These are phyloP conservation scores for Chlamydotis undulata DNA, from an alignment of 2,113 vertebrate genomes.

Conservation along the genomic window DNA sequence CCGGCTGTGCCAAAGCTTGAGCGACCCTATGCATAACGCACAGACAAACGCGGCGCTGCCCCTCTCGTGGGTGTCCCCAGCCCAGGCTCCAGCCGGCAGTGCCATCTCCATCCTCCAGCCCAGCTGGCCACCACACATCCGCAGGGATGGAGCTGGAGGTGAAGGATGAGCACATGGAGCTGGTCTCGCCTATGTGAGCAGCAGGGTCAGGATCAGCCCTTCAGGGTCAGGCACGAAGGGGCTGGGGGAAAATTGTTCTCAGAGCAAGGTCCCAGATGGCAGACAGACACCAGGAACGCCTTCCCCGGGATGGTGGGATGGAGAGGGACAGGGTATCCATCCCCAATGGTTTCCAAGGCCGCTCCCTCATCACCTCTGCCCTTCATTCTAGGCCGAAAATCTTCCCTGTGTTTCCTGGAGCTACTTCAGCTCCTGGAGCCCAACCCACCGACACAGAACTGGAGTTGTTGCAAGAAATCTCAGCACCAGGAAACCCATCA, in stretches of 20 bases:
- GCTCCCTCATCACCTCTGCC: neutral
- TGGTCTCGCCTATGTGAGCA: neutral
- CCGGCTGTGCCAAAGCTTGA: neutral
- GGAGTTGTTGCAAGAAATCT: neutral
- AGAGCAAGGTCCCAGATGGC: rapidly evolving
- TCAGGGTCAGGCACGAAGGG: neutral
- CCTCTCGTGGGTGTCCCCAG: neutral
- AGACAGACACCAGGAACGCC: neutral
- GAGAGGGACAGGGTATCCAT: neutral
- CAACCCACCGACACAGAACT: neutral
- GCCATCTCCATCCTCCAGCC: neutral
- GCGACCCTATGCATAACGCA: neutral
- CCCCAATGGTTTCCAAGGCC: rapidly evolving
- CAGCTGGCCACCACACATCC: neutral
- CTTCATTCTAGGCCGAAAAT: neutral
- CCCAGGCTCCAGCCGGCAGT: neutral
- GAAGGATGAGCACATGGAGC: rapidly evolving
- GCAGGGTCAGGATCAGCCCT: neutral
- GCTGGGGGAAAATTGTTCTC: neutral
- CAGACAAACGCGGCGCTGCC: neutral
- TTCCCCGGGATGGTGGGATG: neutral
- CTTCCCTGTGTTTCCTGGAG: neutral
- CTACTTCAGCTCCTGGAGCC: neutral
- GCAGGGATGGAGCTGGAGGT: neutral
- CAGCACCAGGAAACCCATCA: neutral